Evolutionary conservation across 1,140 invertebrate genomes (phyloP).

Genomic region (Heliconius hermathena): DNA sequence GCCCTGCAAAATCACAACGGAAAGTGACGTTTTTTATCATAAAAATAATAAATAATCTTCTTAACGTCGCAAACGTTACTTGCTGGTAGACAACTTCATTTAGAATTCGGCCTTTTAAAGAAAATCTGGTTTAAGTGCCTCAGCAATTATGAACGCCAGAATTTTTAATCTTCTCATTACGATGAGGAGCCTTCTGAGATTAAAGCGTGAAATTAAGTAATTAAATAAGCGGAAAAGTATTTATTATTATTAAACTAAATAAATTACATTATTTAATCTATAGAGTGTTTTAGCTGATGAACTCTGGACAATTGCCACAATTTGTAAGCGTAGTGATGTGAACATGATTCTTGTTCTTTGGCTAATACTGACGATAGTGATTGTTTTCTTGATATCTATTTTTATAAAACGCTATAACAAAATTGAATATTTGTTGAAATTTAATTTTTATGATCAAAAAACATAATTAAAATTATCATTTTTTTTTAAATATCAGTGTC

Average conservation of each 20-base stretch:
- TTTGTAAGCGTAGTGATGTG: not conserved
- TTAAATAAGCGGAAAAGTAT: constrained; percentile 13
- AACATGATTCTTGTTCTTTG: not conserved
- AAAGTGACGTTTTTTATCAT: not conserved
- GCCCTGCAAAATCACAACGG: not conserved
- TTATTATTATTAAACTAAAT: constrained; percentile 9
- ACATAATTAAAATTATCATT: too few relatives aligned
- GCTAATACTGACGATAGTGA: too few relatives aligned
- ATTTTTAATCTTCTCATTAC: constrained; percentile 38
- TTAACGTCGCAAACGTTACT: constrained; percentile 6
- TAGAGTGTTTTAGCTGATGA: not conserved
- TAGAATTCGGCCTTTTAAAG: constrained; percentile 24
- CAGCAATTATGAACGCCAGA: constrained; percentile 31
- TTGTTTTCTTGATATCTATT: too few relatives aligned
- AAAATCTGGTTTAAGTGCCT: constrained; percentile 32
- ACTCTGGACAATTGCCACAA: not conserved
- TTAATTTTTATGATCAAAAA: too few relatives aligned
- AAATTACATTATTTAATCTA: constrained; percentile 7
- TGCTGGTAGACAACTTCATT: constrained; percentile 25
- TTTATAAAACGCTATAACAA: too few relatives aligned
- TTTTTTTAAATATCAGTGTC: too few relatives aligned
- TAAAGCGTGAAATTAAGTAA: constrained; percentile 23
- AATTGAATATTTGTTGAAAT: too few relatives aligned
- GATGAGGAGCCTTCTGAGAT: constrained; percentile 23
- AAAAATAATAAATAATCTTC: constrained; percentile 12